Evolutionary conservation across 2,888 invertebrate genomes (phyloP).

Genomic region (Imbricaverruca yamaguchii): DNA sequence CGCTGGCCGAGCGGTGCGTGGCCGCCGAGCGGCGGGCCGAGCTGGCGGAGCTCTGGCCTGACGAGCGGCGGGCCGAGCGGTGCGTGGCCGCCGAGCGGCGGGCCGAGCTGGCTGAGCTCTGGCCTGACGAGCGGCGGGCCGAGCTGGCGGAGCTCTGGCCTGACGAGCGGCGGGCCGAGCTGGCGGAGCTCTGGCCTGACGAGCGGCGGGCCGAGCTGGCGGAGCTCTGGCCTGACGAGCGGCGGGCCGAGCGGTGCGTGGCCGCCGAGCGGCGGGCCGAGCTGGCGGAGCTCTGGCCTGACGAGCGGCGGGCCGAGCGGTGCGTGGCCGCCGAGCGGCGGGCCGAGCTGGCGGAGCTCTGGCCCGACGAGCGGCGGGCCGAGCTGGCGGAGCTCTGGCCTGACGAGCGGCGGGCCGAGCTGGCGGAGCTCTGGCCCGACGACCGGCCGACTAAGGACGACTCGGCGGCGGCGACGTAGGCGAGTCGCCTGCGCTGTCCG

Average conservation of each 20-base stretch:
- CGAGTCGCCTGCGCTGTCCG: too few species aligned
- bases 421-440: neutral
- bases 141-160: neutral
- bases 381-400: neutral
- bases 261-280: neutral
- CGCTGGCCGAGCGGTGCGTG: neutral
- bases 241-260: neutral
- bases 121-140: neutral
- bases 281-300: neutral
- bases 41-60: neutral
- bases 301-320: too few species aligned
- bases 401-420: neutral
- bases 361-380: neutral
- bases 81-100: neutral
- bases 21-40: neutral
- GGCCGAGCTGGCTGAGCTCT: neutral
- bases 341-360: neutral
- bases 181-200: too few species aligned
- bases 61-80: neutral
- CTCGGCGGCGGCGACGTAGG: too few species aligned
- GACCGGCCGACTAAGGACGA: too few species aligned
- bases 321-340: neutral
- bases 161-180: neutral
- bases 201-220: neutral
- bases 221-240: too few species aligned